Percentiles rank a stretch among this genome's conserved stretches.
These are phyloP conservation scores for Ectemnius continuus DNA, from an alignment of 2,888 invertebrate species.

Conservation along the genomic window DNA sequence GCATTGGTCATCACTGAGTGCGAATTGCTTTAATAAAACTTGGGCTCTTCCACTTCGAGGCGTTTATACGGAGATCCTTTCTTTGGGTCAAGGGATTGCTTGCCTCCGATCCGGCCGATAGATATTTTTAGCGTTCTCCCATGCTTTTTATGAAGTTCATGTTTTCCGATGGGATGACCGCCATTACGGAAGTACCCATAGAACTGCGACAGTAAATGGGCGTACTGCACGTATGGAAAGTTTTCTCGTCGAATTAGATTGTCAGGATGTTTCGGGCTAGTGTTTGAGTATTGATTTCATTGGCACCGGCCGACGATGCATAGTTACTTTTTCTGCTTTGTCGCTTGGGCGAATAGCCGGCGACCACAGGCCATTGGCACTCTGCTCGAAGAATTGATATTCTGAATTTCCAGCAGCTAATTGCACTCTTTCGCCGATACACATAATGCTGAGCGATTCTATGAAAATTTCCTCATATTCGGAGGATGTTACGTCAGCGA, in stretches of 20 bases:
- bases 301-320: too few species aligned
- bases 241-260: conserved; percentile 24
- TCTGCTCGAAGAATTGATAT: too few species aligned
- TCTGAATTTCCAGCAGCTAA: too few species aligned
- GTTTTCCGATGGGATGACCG: conserved; percentile 52
- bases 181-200: conserved; percentile 57
- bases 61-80: background rate
- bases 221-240: conserved; percentile 48
- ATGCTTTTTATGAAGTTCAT: conserved; percentile 32
- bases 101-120: background rate
- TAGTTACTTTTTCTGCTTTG: too few species aligned
- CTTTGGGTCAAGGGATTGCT: background rate
- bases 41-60: too few species aligned
- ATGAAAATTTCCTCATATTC: too few species aligned
- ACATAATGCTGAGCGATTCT: too few species aligned
- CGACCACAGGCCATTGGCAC: too few species aligned
- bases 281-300: too few species aligned
- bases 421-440: too few species aligned
- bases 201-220: conserved; percentile 46
- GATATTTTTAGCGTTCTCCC: conserved; percentile 10
- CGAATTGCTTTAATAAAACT: conserved; percentile 3
- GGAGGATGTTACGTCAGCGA: too few species aligned
- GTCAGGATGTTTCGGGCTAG: background rate
- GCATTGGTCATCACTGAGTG: background rate
- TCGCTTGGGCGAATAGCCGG: too few species aligned